Evolutionary conservation across 1,140 invertebrate genomes (phyloP).

Genomic region (Drosophila nigromelanica): DNA sequence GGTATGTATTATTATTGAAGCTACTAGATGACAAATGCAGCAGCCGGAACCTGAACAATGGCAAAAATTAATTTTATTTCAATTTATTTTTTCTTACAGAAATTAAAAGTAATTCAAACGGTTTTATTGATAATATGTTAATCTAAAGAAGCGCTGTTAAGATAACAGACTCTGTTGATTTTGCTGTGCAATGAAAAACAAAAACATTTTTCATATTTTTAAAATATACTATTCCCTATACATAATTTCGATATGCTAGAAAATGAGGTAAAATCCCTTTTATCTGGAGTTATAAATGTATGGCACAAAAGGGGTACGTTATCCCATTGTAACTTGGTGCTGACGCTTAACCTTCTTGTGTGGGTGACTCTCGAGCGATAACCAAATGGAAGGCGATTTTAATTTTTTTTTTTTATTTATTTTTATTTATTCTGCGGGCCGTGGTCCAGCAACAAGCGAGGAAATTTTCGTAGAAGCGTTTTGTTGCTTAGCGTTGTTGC

Average conservation of each 20-base stretch:
- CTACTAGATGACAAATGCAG: background rate
- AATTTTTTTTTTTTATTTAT: conserved; percentile 1
- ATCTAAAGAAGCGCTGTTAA: background rate
- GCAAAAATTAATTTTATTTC: background rate
- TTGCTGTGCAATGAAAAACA: too few species aligned
- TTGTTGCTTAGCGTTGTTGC: conserved; percentile 19
- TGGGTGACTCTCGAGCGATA: conserved; percentile 20
- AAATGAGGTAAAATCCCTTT: too few species aligned
- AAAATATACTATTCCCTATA: too few species aligned
- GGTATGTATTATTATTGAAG: background rate
- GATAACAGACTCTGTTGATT: too few species aligned
- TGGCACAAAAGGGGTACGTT: background rate
- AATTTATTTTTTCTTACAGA: too few species aligned
- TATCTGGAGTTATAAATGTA: background rate
- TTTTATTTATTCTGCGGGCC: conserved; percentile 23
- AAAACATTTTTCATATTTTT: too few species aligned
- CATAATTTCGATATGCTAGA: too few species aligned
- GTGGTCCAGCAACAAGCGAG: conserved; percentile 2
- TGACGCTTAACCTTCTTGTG: conserved; percentile 1
- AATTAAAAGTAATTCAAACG: background rate
- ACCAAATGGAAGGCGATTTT: conserved; percentile 3
- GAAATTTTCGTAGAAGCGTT: conserved; percentile 21
- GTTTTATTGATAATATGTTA: background rate
- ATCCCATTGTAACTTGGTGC: background rate
- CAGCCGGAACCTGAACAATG: background rate